Base-by-base conservation (phyloP, 2,797 vertebrate genomes). In the Moxostoma hubbsi region DNA sequence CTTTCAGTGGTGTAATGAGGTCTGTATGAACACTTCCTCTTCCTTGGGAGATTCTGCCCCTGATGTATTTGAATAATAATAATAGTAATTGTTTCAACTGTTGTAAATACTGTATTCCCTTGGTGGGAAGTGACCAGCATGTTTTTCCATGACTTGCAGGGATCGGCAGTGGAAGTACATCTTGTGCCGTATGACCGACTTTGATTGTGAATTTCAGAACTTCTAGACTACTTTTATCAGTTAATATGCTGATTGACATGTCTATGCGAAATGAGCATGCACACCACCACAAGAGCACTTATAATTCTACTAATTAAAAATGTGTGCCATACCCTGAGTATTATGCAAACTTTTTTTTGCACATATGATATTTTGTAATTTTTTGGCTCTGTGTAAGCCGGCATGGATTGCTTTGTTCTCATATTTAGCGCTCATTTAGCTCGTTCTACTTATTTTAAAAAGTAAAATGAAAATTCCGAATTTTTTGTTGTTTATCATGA, bases 91-190 rank as follows among this genome's bases (percentile, higher is more conserved):
- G 1, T 51, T 47, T 66, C 10, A 57, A 4, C 57, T 12, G 5
- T 7, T 61, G 9, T 61, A 43, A 36, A 59, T 53, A 24, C 7
- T 62, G 9, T 8, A 49, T 59, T 59, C 51, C 0, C 5, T 49
- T 62, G 53, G 6, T 7, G 15, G 5, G 63, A 18, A 55, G 49
- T 45, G 8, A 75, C n/a, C 12, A 11, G n/a, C 8, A n/a, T 45
- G 24, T 54, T 13, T 61, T 70, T 46, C 73, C 0, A 53, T 91
- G 70, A 83, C 13, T 91, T 92, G 70, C 93, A 99, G 98, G 92
- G 98, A 99, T 90, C 97, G 98, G 46, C 97, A 99, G 85, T 99
- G 98, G 98, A 99, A 99, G 90, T 99, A 97, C 90, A 96, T 96
- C 81, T 88, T 98, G 92, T 99, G 98, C 95, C 95, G 96, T 85